Percentiles rank a stretch among this genome's conserved stretches.
Conservation (phyloP, 2,113 vertebrate species). For the Rhinolophus sinicus region DNA sequence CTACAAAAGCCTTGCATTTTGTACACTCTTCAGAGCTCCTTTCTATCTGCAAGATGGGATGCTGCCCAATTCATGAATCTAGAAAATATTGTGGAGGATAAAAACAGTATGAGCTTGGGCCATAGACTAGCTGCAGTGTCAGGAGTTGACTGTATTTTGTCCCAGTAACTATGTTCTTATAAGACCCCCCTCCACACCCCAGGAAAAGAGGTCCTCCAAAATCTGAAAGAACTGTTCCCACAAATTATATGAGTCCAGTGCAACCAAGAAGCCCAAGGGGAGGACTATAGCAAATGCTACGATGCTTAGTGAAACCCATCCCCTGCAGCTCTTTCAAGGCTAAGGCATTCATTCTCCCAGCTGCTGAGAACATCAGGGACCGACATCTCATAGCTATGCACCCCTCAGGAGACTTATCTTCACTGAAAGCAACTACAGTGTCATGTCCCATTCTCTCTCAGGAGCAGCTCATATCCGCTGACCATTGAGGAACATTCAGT, state of each 20-base stretch:
- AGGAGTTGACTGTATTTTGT: background rate
- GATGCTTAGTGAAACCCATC: background rate
- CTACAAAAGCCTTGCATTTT: background rate
- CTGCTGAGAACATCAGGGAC: background rate
- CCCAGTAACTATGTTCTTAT: background rate
- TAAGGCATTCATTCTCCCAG: too few relatives aligned
- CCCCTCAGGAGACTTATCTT: background rate
- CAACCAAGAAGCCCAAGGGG: background rate
- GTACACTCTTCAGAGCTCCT: background rate
- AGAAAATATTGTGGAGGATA: background rate
- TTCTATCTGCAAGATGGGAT: background rate
- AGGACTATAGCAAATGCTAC: background rate
- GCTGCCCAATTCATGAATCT: background rate
- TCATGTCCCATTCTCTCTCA: background rate
- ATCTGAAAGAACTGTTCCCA: background rate
- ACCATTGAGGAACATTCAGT: background rate
- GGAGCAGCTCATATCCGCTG: background rate
- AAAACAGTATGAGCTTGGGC: background rate
- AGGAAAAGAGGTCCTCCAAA: background rate
- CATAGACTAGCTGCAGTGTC: background rate
- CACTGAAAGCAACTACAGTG: background rate
- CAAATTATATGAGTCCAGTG: background rate
- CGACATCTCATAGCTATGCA: too few relatives aligned
- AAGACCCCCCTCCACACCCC: background rate
- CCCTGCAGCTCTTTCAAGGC: accelerated